Evolutionary conservation across 2,797 vertebrate species (phyloP).

Genomic region (Brotula barbata): DNA sequence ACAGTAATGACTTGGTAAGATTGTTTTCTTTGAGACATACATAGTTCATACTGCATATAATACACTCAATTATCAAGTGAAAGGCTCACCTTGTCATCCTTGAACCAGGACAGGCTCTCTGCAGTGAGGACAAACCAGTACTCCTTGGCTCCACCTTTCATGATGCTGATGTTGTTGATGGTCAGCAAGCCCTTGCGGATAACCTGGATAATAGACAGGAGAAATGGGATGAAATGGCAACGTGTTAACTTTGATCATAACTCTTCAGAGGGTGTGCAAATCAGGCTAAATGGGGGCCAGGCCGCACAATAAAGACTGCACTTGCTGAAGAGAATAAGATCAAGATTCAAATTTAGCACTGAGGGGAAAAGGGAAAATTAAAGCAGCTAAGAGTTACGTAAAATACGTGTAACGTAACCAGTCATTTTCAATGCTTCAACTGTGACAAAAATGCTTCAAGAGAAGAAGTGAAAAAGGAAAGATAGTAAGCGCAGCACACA

Average conservation of each 20-base stretch:
- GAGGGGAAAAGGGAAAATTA: constrained; percentile 29
- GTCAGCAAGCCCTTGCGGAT: constrained; percentile 93
- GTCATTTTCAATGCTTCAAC: constrained; percentile 2
- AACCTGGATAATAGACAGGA: constrained; percentile 77
- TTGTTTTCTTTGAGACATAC: no score
- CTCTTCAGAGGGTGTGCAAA: constrained; percentile 2
- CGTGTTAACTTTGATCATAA: not conserved
- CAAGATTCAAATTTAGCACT: constrained; percentile 8
- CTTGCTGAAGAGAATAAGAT: constrained; percentile 5
- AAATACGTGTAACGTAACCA: not conserved
- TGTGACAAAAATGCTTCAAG: constrained; percentile 11
- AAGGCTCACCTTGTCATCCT: constrained; percentile 88
- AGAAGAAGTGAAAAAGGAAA: constrained; percentile 5
- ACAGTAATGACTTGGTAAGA: no score
- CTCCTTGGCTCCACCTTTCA: constrained; percentile 90
- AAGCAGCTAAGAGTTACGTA: constrained; percentile 17
- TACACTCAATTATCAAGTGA: not conserved
- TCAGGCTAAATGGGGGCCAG: not conserved
- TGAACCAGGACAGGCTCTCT: constrained; percentile 93
- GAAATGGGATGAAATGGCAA: constrained; percentile 28
- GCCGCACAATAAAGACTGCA: not conserved
- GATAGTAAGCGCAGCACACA: constrained; percentile 1
- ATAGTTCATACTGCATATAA: no score
- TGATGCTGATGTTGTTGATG: constrained; percentile 92
- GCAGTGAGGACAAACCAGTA: constrained; percentile 94